Percentiles rank a stretch among this genome's conserved stretches.
Conservation (phyloP, 2,888 invertebrate genomes). For the Nowickia ferox region DNA sequence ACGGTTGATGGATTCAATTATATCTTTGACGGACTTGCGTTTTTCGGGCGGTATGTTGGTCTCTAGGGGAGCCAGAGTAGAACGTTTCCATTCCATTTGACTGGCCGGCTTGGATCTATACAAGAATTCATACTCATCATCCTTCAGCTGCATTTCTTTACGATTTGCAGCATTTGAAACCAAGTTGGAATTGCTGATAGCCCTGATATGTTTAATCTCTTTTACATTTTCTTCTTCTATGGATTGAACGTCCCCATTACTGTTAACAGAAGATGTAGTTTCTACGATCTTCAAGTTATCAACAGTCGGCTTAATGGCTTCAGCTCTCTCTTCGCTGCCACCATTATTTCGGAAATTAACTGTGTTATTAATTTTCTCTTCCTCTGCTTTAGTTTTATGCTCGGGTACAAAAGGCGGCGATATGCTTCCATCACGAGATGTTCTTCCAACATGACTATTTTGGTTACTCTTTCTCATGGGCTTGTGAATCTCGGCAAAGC, state of each 20-base stretch:
- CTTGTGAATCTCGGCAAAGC: conserved; percentile 72
- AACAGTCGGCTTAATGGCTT: neutral
- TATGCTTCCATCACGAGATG: conserved; percentile 49
- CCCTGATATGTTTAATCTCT: neutral
- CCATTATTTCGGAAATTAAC: neutral
- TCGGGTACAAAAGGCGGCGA: conserved; percentile 40
- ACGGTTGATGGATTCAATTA: conserved; percentile 83
- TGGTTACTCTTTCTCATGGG: conserved; percentile 59
- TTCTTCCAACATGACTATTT: conserved; percentile 47
- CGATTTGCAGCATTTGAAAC: conserved; percentile 2
- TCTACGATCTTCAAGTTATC: conserved; percentile 48
- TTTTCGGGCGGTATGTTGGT: conserved; percentile 75
- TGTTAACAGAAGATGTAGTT: neutral
- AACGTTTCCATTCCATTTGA: conserved; percentile 74
- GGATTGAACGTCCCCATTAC: neutral
- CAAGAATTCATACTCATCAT: conserved; percentile 64
- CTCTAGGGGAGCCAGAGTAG: conserved; percentile 75
- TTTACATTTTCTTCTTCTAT: neutral
- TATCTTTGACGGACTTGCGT: conserved; percentile 80
- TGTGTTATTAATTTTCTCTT: conserved; percentile 28
- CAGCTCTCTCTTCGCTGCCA: neutral
- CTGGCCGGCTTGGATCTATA: conserved; percentile 66
- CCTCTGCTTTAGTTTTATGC: neutral
- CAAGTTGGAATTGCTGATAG: neutral
- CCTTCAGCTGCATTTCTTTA: conserved; percentile 17